Base-by-base conservation (phyloP, 1,140 invertebrate species). In the Bombus confusus region DNA sequence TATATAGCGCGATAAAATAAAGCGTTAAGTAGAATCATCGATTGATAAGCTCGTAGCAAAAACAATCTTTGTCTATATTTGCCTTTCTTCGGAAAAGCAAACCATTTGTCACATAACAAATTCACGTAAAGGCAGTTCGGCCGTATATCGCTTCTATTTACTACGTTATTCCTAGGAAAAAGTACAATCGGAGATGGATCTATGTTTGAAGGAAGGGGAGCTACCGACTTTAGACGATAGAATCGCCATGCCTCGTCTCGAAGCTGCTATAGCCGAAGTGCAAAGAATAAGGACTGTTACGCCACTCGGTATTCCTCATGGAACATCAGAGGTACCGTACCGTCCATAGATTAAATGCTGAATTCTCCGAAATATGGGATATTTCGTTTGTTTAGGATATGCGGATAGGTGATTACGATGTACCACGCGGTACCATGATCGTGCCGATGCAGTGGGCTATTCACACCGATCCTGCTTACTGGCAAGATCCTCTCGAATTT, bases 291-390 rank as follows among this genome's bases (percentile, higher is more conserved):
- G 97, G 41, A 96, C 97, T 3, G 97, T 98, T 8, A 97, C 98
- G 10, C 98, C 98, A 0, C 93, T 98, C 28, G 98, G 98, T 28
- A 97, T 98, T 86, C 98, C 98, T n/a, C 98, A 98, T 93, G 97
- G 97, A 39, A 96, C 96, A 34, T 92, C 95, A 9, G 92, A 97
- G 93, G 97, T 97, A 75, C 12, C 8, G 31, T 37, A 68, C 31
- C 18, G 9, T 37, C 0, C 34, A 28, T 12, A 52, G 22, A 52
- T 52, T 4, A 22, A 66, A 34, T 25, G 0, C 3, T 8, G 25
- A 2, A 18, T 76, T 59, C 12, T 34, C 74, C 12, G n/a, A n/a
- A n/a, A n/a, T n/a, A 76, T 28, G 22, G 34, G 25, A 62, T 9
- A 62, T 18, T 39, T 31, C 18, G 22, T 47, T 47, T 39, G 28